Conservation (phyloP, 2,888 invertebrate species). For the Pammene aurita region DNA sequence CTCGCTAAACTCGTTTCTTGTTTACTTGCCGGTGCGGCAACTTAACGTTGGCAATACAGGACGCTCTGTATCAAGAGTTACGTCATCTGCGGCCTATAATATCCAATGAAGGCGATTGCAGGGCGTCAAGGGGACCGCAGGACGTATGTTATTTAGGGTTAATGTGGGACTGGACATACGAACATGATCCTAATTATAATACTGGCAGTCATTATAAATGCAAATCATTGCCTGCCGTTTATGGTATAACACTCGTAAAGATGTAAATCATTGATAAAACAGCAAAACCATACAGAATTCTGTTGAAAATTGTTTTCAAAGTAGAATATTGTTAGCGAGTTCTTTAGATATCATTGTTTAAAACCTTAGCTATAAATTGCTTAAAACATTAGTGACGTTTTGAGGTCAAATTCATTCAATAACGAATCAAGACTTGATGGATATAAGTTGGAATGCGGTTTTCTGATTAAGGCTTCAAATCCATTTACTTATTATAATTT, state of each 20-base stretch:
- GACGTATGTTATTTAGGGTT: neutral
- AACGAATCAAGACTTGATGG: constrained; percentile 25
- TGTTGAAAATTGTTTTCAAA: no score
- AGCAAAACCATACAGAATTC: neutral
- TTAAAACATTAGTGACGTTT: constrained; percentile 16
- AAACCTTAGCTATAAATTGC: constrained; percentile 11
- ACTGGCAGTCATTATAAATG: constrained; percentile 14
- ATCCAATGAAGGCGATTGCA: constrained; percentile 21
- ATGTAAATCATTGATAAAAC: constrained; percentile 12
- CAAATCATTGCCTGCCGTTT: neutral
- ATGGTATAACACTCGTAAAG: constrained; percentile 6
- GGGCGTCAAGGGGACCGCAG: constrained; percentile 7
- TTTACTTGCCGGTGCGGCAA: constrained; percentile 75
- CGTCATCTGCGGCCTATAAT: constrained; percentile 60
- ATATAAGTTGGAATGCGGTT: constrained; percentile 11
- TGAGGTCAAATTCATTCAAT: constrained; percentile 29
- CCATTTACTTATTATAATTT: constrained; percentile 2
- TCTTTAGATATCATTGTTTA: neutral
- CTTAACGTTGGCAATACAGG: constrained; percentile 71
- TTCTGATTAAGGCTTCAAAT: constrained; percentile 16
- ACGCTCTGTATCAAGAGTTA: constrained; percentile 66
- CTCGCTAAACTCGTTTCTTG: constrained; percentile 81
- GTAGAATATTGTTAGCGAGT: no score
- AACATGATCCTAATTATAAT: constrained; percentile 22
- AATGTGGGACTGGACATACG: neutral